A percentile compares a stretch with the other conserved stretches of the same genome.
Evolutionary conservation across 2,888 invertebrate genomes (phyloP).

Genomic region (Pristionchus exspectatus): DNA sequence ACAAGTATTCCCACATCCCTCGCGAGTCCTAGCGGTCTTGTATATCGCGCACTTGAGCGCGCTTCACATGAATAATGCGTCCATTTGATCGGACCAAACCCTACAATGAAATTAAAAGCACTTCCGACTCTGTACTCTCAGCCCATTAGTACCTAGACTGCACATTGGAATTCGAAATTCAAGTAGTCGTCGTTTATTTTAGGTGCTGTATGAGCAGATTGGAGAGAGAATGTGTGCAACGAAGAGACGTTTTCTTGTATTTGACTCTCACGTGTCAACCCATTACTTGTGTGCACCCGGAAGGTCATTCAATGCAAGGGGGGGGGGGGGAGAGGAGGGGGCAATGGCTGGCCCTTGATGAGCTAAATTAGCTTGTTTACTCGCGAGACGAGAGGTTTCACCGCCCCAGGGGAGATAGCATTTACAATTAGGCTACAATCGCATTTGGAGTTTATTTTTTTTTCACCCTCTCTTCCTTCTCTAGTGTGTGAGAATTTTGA

Average conservation of each 20-base stretch:
- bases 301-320: background rate
- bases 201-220: no score
- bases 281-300: background rate
- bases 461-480: background rate
- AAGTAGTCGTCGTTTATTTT: no score
- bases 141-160: no score
- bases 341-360: conserved; percentile 9
- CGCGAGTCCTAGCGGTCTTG: background rate
- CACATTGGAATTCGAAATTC: no score
- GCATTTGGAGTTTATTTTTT: background rate
- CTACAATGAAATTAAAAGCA: background rate
- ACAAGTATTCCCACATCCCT: background rate
- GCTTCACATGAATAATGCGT: background rate
- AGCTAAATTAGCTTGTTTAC: conserved; percentile 43
- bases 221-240: no score
- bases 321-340: background rate
- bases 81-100: background rate
- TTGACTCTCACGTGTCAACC: background rate
- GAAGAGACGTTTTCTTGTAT: background rate
- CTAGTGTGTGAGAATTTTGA: background rate
- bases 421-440: background rate
- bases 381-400: background rate
- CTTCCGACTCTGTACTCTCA: no score
- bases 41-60: background rate
- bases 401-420: conserved; percentile 7